These are phyloP conservation scores for Porites rus DNA, from an alignment of 92 coral and sea anemone species.

Conservation along the genomic window DNA sequence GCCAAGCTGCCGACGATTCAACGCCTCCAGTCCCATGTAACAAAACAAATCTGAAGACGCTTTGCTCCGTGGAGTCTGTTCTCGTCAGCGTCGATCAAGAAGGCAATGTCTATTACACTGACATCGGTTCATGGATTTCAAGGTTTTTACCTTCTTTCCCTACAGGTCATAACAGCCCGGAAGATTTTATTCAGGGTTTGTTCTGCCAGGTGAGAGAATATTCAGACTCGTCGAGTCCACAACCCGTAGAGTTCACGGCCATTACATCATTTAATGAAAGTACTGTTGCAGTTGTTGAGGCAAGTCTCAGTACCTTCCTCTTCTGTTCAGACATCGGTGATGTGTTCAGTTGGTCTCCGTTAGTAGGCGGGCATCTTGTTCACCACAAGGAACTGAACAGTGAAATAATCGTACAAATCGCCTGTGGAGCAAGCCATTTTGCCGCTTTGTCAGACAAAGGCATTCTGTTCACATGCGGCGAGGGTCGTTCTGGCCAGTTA, in stretches of 20 bases:
- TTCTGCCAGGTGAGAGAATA: constrained; percentile 2
- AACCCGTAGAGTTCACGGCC: constrained; percentile 49
- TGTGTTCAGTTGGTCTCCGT: constrained; percentile 71
- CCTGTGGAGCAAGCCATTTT: constrained; percentile 70
- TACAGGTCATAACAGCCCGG: not conserved
- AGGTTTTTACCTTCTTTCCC: not conserved
- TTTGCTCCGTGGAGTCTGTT: constrained; percentile 48
- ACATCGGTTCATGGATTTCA: constrained; percentile 43
- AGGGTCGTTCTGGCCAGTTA: constrained; percentile 64
- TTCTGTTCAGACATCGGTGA: constrained; percentile 73
- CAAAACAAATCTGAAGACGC: constrained; percentile 27
- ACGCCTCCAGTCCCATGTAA: constrained; percentile 24
- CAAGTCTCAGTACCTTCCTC: constrained; percentile 56
- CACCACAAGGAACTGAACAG: constrained; percentile 67
- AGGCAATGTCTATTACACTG: constrained; percentile 37
- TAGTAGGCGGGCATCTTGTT: constrained; percentile 14
- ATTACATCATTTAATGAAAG: constrained; percentile 23
- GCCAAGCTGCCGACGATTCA: constrained; percentile 17
- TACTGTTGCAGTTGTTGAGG: constrained; percentile 59
- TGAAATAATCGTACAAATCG: constrained; percentile 71
- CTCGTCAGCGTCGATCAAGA: constrained; percentile 42
- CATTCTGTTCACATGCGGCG: constrained; percentile 59
- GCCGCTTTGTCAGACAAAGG: constrained; percentile 72
- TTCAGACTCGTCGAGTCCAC: not conserved
- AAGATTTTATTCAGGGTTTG: constrained; percentile 7